Conservation (phyloP, 2,888 invertebrate genomes). For the Dastarcus helophoroides region DNA sequence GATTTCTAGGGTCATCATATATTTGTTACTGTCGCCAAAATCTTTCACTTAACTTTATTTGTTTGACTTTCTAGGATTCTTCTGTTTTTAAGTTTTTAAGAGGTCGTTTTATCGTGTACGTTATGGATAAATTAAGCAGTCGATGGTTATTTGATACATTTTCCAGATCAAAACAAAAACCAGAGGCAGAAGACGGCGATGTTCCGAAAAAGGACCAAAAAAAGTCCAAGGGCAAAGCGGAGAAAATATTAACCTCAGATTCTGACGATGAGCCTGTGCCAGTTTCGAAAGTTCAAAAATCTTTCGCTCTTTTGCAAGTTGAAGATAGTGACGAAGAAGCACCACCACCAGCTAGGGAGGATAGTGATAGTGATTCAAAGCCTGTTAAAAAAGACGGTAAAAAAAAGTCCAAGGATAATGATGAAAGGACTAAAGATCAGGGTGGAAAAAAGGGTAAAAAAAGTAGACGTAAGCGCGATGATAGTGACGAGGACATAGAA, state of each 20-base stretch:
- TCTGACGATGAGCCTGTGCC: slow-evolving; percentile 33
- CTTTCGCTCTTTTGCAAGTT: slow-evolving; percentile 55
- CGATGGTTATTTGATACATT: not conserved
- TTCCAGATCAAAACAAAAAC: slow-evolving; percentile 7
- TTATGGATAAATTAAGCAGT: too few species aligned
- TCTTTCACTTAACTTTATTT: too few species aligned
- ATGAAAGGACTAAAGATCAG: slow-evolving; percentile 33
- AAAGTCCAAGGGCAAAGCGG: slow-evolving; percentile 27
- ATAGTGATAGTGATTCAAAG: slow-evolving; percentile 32
- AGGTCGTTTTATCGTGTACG: too few species aligned
- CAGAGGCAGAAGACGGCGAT: slow-evolving; percentile 22
- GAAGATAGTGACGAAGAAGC: slow-evolving; percentile 47
- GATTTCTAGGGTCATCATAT: too few species aligned
- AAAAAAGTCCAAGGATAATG: slow-evolving; percentile 34
- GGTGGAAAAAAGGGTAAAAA: slow-evolving; percentile 61
- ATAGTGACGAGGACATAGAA: slow-evolving; percentile 72
- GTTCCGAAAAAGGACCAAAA: slow-evolving; percentile 16
- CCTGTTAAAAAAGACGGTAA: slow-evolving; percentile 34
- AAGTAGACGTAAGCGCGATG: slow-evolving; percentile 58
- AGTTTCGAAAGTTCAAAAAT: slow-evolving; percentile 35
- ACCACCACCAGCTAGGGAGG: slow-evolving; percentile 26
- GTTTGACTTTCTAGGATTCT: too few species aligned
- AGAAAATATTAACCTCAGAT: slow-evolving; percentile 28
- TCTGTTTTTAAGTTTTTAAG: too few species aligned
- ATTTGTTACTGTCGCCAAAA: too few species aligned